Base-by-base conservation (phyloP, 1,140 invertebrate genomes). In the Halyomorpha halys region DNA sequence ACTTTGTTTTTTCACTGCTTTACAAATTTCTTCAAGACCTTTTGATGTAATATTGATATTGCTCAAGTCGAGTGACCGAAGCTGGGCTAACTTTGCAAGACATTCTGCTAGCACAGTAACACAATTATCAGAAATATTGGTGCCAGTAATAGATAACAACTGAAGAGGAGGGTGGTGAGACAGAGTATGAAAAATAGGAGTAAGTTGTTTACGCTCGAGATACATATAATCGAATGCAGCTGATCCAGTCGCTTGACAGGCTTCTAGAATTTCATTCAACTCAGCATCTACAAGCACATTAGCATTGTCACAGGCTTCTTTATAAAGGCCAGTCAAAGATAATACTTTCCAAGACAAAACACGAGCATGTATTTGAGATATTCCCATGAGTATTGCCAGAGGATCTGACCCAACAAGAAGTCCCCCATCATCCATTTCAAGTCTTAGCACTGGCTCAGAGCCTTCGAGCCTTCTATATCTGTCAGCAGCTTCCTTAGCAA, bases 401-500 rank as follows among this genome's bases (percentile, higher is more conserved):
- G 81, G 75, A 73, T 86, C 85, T 5, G 82, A 80, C 62, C 85
- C 81, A 16, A 79, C 80, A 14, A 85, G 76, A 19, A 85, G 78
- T 13, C 83, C 84, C 3, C 84, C 84, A 70, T 83, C 84, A 65
- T 78, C 78, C 5, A 84, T 86, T 72, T 82, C 79, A 1, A 86
- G 69, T 64, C 81, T 81, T 65, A 86, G 74, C 15, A 80, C 72
- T 8, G 85, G 85, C 56, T 79, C 77, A 39, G 83, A 75, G 14
- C 81, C 82, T 69, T 83, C 82, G 68, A 85, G 76, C 84, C 82
- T 83, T 63, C 84, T 85, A 78, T 86, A 87, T 71, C 86, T 78
- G 61, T 79, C 76, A 34, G 83, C 80, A 0, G 84, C 80, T 77
- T 87, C 83, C 49, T 84, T 79, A 45, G 83, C 80, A 64, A 89